These are phyloP conservation scores for Bombus consobrinus DNA, from an alignment of 1,140 invertebrate genomes.

Conservation along the genomic window DNA sequence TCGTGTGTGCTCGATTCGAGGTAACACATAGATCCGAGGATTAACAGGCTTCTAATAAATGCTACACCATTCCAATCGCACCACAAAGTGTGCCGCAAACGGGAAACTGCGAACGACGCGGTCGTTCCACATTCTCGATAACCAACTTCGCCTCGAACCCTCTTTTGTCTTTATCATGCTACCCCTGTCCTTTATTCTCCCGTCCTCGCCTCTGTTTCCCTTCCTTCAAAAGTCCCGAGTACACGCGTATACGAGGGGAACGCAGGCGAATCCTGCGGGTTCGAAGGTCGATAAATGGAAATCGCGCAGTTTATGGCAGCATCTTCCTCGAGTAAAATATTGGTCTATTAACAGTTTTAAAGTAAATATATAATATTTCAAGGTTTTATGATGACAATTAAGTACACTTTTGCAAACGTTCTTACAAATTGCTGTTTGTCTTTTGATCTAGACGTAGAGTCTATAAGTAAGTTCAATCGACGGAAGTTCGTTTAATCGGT, in stretches of 20 bases:
- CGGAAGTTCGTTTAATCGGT: background rate
- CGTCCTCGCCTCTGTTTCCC: no score
- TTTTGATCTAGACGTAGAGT: no score
- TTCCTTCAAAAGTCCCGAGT: background rate
- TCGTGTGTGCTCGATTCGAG: no score
- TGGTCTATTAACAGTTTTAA: no score
- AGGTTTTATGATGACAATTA: no score
- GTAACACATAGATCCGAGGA: background rate
- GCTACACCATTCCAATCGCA: conserved; percentile 68
- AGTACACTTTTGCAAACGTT: no score
- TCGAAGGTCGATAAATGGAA: background rate
- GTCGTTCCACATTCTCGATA: conserved; percentile 71
- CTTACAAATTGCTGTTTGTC: no score
- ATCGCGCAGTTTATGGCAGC: background rate
- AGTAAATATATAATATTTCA: no score
- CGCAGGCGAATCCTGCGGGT: background rate
- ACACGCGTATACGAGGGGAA: conserved; percentile 21
- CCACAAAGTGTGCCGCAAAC: conserved; percentile 77
- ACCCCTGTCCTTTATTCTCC: conserved; percentile 5
- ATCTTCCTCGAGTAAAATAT: no score
- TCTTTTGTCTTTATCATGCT: conserved; percentile 28
- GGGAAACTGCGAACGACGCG: conserved; percentile 73
- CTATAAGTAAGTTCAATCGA: background rate
- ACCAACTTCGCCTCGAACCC: conserved; percentile 40
- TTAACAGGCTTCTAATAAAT: conserved; percentile 66